A percentile compares a stretch with the other conserved stretches of the same genome.
These are phyloP conservation scores for Sarcophilus harrisii DNA, from an alignment of 2,797 vertebrate genomes.

Conservation along the genomic window DNA sequence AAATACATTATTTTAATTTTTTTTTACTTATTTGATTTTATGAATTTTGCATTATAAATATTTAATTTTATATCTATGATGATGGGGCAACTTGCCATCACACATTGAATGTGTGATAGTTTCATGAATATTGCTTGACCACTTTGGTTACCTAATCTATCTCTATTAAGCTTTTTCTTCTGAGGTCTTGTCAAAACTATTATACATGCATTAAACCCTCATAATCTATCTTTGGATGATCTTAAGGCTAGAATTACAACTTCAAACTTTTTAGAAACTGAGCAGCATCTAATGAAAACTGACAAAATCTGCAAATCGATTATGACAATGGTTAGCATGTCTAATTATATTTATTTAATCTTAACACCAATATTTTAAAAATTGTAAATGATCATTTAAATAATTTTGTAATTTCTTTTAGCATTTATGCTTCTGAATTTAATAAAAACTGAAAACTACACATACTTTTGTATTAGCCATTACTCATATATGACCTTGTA, in stretches of 20 bases:
- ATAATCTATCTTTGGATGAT: neutral
- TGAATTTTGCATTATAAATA: neutral
- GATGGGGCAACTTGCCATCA: neutral
- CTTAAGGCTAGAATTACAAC: neutral
- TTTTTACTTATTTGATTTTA: neutral
- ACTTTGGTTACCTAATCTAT: neutral
- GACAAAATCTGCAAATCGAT: neutral
- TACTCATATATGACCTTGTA: neutral
- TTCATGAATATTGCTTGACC: neutral
- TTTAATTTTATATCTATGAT: neutral
- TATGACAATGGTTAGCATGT: neutral
- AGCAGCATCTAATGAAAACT: neutral
- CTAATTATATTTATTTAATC: neutral
- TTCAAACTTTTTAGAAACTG: neutral
- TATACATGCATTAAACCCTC: neutral
- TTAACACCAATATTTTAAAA: neutral
- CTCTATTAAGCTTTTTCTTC: neutral
- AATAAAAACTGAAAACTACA: neutral
- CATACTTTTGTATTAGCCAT: neutral
- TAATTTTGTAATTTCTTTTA: neutral
- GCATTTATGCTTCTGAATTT: neutral
- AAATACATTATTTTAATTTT: neutral
- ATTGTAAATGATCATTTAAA: neutral
- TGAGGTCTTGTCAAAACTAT: neutral
- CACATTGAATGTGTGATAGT: neutral